Conservation (phyloP, 2,797 vertebrate genomes). For the Schizopygopsis pylzovi region DNA sequence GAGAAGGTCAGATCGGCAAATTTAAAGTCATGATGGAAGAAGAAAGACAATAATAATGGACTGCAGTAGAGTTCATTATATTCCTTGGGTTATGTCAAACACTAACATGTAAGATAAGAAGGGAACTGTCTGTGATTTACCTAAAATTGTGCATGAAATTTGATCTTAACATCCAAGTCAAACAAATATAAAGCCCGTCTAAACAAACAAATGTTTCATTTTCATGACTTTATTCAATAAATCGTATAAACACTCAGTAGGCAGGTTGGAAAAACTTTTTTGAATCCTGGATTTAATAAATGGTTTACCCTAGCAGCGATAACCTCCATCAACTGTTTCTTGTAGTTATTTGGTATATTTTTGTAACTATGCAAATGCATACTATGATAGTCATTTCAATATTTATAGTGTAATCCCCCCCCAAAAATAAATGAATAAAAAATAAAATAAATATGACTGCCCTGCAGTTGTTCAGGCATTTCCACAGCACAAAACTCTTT, state of each 20-base stretch:
- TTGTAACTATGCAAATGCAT: not conserved
- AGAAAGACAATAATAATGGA: not conserved
- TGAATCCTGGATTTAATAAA: not conserved
- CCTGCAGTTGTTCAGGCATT: not conserved
- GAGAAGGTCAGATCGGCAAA: constrained; percentile 5
- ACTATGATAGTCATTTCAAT: not conserved
- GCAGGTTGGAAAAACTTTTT: not conserved
- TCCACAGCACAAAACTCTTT: not conserved
- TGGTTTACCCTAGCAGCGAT: not conserved
- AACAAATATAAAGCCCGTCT: not conserved
- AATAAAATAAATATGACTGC: not conserved
- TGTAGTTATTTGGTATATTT: not conserved
- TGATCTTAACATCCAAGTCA: not conserved
- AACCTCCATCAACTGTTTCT: not conserved
- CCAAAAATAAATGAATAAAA: not conserved
- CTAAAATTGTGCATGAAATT: not conserved
- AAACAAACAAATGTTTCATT: not conserved
- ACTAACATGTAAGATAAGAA: not conserved
- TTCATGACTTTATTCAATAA: not conserved
- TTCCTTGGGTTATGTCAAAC: not conserved
- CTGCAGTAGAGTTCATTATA: not conserved
- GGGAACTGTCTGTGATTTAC: not conserved
- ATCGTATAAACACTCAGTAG: not conserved
- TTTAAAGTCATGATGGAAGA: not conserved
- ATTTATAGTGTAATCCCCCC: not conserved